phyloP scores from a whole-genome alignment of 2,797 vertebrate genomes.

The Halcyon smyrnensis region DNA sequence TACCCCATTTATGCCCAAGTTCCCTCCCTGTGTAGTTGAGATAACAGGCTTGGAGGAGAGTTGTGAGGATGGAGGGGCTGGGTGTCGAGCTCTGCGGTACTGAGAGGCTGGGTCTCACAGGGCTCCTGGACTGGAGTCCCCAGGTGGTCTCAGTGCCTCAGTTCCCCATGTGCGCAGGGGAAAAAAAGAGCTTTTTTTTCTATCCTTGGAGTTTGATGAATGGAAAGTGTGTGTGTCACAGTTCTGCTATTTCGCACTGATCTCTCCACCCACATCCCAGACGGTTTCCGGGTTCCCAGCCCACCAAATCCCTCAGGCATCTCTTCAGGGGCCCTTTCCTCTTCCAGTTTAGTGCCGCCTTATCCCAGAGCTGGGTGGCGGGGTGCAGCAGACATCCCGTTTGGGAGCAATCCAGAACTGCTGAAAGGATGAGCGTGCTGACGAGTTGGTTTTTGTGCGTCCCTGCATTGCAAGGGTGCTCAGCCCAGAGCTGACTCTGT shows the following conservation, averaged over 20 bases:
- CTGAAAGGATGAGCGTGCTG: conserved; percentile 58
- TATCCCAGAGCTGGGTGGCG: conserved; percentile 49
- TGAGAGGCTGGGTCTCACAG: background rate
- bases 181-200: background rate
- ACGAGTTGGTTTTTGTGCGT: conserved; percentile 35
- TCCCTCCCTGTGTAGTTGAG: background rate
- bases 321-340: conserved; percentile 65
- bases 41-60: background rate
- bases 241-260: conserved; percentile 55
- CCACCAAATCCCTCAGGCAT: conserved; percentile 66
- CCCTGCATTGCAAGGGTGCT: conserved; percentile 46
- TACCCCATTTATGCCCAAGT: conserved; percentile 6
- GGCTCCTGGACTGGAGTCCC: background rate
- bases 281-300: conserved; percentile 71
- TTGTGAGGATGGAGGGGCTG: background rate
- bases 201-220: conserved; percentile 35
- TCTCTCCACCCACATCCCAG: conserved; percentile 72
- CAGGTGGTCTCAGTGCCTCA: conserved; percentile 39
- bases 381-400: conserved; percentile 65
- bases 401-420: conserved; percentile 60
- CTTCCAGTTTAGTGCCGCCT: conserved; percentile 46
- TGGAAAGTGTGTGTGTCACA: conserved; percentile 65
- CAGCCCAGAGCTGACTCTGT: conserved; percentile 50
- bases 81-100: background rate
- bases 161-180: background rate